A percentile compares a stretch with the other conserved stretches of the same genome.
These are phyloP conservation scores for Gambelia wislizenii DNA, from an alignment of 2,797 vertebrate species.

Conservation along the genomic window DNA sequence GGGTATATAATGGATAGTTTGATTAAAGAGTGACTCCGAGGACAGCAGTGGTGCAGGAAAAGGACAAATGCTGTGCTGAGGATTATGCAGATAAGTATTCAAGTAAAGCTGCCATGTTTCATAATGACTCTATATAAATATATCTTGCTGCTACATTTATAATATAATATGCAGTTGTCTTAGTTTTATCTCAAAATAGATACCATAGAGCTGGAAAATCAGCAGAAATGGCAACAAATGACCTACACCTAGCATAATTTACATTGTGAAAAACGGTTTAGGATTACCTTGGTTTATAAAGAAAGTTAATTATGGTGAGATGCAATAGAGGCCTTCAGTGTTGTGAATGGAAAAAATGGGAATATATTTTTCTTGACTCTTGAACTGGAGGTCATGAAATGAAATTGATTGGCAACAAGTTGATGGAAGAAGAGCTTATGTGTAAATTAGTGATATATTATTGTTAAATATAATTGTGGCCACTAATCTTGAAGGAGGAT, in stretches of 20 bases:
- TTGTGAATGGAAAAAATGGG: background rate
- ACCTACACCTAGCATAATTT: background rate
- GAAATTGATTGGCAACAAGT: background rate
- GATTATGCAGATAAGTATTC: background rate
- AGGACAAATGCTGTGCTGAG: no score
- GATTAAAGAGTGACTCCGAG: background rate
- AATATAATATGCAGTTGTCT: background rate
- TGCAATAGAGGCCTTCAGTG: background rate
- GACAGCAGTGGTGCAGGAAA: no score
- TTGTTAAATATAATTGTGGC: background rate
- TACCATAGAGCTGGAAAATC: background rate
- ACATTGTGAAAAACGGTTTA: background rate
- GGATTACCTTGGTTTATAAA: background rate
- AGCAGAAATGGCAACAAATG: background rate
- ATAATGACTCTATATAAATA: background rate
- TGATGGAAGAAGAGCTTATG: no score
- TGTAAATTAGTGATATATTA: background rate
- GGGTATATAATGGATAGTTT: background rate
- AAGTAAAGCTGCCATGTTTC: background rate
- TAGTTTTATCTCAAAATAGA: background rate
- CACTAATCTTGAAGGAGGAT: background rate
- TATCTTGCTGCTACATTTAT: background rate
- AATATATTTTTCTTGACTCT: background rate
- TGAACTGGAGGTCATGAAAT: background rate
- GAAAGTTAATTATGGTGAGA: background rate